A percentile compares a stretch with the other conserved stretches of the same genome.
phyloP scores from a whole-genome alignment of 2,888 invertebrate species.

The Crepidodera aurea region DNA sequence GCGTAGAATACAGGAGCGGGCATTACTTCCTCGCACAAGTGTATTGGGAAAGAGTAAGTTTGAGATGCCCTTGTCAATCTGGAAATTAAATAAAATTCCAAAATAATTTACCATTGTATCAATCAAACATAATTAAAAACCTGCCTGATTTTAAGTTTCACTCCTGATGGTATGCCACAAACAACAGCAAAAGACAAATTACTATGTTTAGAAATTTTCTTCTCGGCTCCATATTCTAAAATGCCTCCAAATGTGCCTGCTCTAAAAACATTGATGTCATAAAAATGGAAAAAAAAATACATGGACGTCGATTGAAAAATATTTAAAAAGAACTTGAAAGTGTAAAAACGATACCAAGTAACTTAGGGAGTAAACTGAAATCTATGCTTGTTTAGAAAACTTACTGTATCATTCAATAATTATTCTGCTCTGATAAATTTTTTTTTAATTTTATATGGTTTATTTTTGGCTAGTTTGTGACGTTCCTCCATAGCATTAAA shows the following conservation, averaged over 20 bases:
- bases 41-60: constrained; percentile 87
- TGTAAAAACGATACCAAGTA: too few species aligned
- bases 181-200: constrained; percentile 85
- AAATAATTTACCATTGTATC: constrained; percentile 7
- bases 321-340: background rate
- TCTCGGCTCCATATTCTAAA: constrained; percentile 91
- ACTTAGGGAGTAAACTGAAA: too few species aligned
- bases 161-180: constrained; percentile 87
- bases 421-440: too few species aligned
- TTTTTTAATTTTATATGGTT: too few species aligned
- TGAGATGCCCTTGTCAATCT: constrained; percentile 89
- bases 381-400: too few species aligned
- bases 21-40: constrained; percentile 87
- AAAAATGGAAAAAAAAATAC: background rate
- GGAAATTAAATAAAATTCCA: constrained; percentile 30
- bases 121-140: too few species aligned
- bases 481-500: too few species aligned
- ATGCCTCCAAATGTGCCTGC: constrained; percentile 86
- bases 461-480: too few species aligned
- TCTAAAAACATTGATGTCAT: constrained; percentile 61
- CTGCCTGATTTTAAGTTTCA: constrained; percentile 87
- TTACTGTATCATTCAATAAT: too few species aligned
- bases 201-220: constrained; percentile 90
- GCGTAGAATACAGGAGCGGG: constrained; percentile 94
- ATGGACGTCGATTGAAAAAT: too few species aligned